These are phyloP conservation scores for Pseudomyrmex sp. DNA, from an alignment of 1,140 invertebrate species.

Conservation along the genomic window DNA sequence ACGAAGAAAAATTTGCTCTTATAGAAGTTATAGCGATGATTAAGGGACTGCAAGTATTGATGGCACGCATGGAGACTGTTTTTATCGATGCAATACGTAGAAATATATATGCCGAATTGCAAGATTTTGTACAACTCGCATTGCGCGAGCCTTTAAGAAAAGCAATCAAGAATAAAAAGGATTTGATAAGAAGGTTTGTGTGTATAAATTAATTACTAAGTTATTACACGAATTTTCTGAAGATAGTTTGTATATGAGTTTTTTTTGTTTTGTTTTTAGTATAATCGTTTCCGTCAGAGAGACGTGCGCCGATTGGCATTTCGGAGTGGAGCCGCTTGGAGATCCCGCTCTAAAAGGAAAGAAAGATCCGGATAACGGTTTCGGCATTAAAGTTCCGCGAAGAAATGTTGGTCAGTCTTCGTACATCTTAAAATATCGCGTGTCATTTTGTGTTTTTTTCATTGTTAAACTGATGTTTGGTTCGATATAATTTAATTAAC, in stretches of 20 bases:
- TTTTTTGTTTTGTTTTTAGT: conserved; percentile 84
- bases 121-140: conserved; percentile 98
- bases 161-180: conserved; percentile 99
- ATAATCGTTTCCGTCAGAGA: conserved; percentile 98
- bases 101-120: conserved; percentile 98
- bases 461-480: not conserved
- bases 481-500: conserved; percentile 16
- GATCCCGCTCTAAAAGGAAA: conserved; percentile 98
- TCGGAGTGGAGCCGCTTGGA: conserved; percentile 95
- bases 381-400: conserved; percentile 96
- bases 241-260: not conserved
- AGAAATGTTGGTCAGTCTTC: conserved; percentile 93
- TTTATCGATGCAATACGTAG: conserved; percentile 98
- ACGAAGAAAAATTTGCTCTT: conserved; percentile 98
- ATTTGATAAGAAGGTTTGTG: conserved; percentile 94
- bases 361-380: conserved; percentile 96
- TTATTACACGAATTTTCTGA: not conserved
- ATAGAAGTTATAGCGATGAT: conserved; percentile 99
- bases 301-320: conserved; percentile 98
- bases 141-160: conserved; percentile 97
- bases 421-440: not conserved
- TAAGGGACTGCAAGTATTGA: conserved; percentile 98
- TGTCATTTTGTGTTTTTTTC: not conserved
- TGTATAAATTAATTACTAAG: conserved; percentile 52
- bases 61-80: conserved; percentile 99